Evolutionary conservation across 2,888 invertebrate genomes (phyloP), one percentile per base, ranked within the genome.

Genomic region (Drosophila prostipennis): DNA sequence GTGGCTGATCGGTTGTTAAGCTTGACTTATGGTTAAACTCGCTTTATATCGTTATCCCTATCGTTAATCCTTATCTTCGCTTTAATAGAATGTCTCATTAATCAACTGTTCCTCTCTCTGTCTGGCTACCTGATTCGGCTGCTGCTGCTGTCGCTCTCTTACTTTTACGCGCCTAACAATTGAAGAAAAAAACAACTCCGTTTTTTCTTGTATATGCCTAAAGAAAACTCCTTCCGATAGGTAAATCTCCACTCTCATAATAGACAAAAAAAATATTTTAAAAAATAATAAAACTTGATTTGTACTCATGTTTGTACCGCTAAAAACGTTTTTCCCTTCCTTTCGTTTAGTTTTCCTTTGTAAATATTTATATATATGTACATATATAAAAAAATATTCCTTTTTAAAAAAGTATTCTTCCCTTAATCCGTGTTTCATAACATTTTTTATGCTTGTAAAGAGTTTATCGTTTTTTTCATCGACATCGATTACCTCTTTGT

Each of bases 281-380:
- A 49, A 73, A 63, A 67, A 75, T 76, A 72, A 73, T 61, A 53
- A 73, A 72, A 71, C 78, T 78, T 76, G 78, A 82, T 82, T 82
- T 82, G 82, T 82, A 82, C 82, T 82, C 78, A 73, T 80, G 85
- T 82, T 82, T 85, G 85, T 82, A 85, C 82, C 85, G 72, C 78
- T 82, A 78, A 82, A 82, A 82, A 80, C 73, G 58, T 70, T 75
- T 52, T 64, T 45, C 64, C 39, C 34, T 52, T 39, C 36, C 37
- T 19, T 34, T 64, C 52, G 45, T 45, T 43, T 64, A 53, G 63
- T 45, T 63, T 52, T 39, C 64, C 74, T 72, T 58, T 79, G 63
- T 77, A 78, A 69, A 57, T 67, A 68, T 67, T 57, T 74, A 63
- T 74, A 59, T 75, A 77, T 68, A 71, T 71, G 65, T 80, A 79